Base-by-base conservation (phyloP, 1,140 invertebrate species). In the Pseudomyrmex concolor region DNA sequence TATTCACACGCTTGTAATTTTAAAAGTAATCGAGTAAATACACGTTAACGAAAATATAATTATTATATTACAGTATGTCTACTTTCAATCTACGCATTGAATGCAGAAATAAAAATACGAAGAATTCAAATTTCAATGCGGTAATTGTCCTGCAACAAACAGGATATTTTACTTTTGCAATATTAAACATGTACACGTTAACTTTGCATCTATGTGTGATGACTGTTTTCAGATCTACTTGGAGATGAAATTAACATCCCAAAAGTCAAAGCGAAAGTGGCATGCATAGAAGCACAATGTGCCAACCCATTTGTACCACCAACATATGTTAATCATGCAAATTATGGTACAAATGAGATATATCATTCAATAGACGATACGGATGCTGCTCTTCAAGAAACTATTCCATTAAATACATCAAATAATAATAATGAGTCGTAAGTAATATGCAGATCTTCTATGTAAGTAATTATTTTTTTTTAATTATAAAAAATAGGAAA, bases 21-120 rank as follows among this genome's bases (percentile, higher is more conserved):
- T 25, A 8, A 71, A 57, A 71, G 5, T 55, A 71, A 57, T 9
- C 25, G 10, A 43, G 43, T 55, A 48, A 59, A n/a, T 60, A 62
- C 7, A 62, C 19, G 13, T 62, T 73, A 62, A 73, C 1, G 15
- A 73, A 73, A 73, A 73, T 3, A 10, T 48, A 73, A 73, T 60
- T 73, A 60, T 73, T 73, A 22, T 13, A 13, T 73, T 73, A 73
- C 71, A 73, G 57, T 73, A 71, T 13, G 17, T 71, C 25, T 57
- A 60, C 57, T n/a, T 2, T 60, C 25, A 25, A 73, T 25, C 57
- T 22, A 73, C 43, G 3, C 48, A 73, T 48, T 62, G 57, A 60
- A 73, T 2, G 57, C 17, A 48, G 57, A 73, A 73, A 48, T 73
- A n/a, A 73, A 73, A 60, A 57, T 60, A 25, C 17, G 48, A 64